These are phyloP conservation scores for Ceuthmochares aereus DNA, from an alignment of 2,113 vertebrate genomes.

Conservation along the genomic window DNA sequence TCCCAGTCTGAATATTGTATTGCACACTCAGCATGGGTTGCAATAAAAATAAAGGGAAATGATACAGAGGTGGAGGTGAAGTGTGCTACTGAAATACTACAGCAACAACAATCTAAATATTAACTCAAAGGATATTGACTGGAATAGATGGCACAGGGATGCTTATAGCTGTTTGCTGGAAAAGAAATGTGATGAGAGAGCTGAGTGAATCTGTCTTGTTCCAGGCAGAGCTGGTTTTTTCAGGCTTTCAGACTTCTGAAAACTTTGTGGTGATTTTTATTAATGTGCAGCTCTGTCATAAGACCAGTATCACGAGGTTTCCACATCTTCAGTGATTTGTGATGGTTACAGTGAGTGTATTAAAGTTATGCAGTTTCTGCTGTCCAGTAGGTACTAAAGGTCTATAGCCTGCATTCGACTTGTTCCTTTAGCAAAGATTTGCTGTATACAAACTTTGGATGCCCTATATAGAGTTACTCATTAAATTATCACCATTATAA, in stretches of 20 bases:
- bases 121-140: neutral
- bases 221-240: neutral
- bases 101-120: neutral
- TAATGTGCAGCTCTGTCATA: neutral
- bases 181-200: neutral
- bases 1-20: neutral
- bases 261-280: neutral
- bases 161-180: neutral
- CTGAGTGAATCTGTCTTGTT: neutral
- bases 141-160: neutral
- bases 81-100: neutral
- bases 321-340: neutral
- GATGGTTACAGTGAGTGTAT: neutral
- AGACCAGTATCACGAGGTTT: neutral
- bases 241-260: neutral
- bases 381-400: neutral
- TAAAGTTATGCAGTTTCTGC: neutral
- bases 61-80: neutral
- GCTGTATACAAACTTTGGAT: neutral
- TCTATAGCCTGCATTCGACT: neutral
- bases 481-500: neutral
- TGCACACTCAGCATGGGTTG: fast-evolving
- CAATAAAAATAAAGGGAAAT: neutral
- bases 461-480: neutral
- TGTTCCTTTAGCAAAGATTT: neutral